phyloP scores from a whole-genome alignment of 2,888 invertebrate genomes.

The Stenoptilia bipunctidactyla region DNA sequence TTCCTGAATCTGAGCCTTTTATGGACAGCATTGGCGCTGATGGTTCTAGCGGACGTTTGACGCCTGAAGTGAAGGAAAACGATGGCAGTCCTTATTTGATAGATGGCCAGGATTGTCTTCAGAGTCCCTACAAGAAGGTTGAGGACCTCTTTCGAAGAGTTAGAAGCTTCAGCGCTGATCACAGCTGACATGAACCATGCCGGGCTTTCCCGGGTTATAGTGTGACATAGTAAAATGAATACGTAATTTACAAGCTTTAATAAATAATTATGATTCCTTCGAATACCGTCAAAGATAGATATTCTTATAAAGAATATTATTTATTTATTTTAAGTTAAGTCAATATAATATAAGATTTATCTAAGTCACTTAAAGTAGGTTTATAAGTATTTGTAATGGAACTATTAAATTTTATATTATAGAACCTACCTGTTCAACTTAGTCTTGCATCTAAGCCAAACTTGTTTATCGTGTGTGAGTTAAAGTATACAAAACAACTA shows the following conservation, averaged over 20 bases:
- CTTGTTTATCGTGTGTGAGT: no score
- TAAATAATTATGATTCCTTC: conserved; percentile 20
- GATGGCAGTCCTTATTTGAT: conserved; percentile 52
- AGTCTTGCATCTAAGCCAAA: no score
- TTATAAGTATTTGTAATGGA: no score
- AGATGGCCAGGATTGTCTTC: conserved; percentile 40
- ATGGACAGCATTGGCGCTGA: conserved; percentile 34
- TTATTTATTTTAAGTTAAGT: conserved; percentile 15
- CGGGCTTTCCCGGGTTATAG: conserved; percentile 49
- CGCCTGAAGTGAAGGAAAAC: conserved; percentile 47
- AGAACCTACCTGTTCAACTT: no score
- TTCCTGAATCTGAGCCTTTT: conserved; percentile 52
- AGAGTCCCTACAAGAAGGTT: conserved; percentile 55
- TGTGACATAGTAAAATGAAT: conserved; percentile 21
- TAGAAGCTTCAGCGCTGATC: conserved; percentile 47
- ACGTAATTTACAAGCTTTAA: conserved; percentile 14
- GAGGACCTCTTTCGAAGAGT: conserved; percentile 55
- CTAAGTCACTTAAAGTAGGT: no score
- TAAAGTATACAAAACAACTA: no score
- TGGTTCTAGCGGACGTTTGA: conserved; percentile 44
- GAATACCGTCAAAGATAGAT: conserved; percentile 2
- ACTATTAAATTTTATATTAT: no score
- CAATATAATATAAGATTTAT: not conserved
- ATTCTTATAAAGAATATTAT: conserved; percentile 6
- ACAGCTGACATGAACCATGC: conserved; percentile 62